phyloP scores from a whole-genome alignment of 1,140 invertebrate species.

The Drosophila kanapiae region DNA sequence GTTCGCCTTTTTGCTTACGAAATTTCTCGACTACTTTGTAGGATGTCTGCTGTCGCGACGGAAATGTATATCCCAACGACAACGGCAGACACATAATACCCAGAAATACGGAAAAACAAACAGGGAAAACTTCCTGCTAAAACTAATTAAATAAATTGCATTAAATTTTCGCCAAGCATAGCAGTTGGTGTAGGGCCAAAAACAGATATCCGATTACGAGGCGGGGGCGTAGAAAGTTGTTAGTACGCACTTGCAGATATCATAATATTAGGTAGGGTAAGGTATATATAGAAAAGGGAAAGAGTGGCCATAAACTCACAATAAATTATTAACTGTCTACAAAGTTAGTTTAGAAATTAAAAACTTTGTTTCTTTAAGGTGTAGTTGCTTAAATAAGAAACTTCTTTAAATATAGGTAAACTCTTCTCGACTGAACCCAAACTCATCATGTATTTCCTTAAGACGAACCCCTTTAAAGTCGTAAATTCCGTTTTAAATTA shows the following conservation, averaged over 20 bases:
- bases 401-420: neutral
- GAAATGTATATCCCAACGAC: slow-evolving; percentile 33
- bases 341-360: neutral
- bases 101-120: neutral
- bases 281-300: neutral
- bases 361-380: too few species aligned
- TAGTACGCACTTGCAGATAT: neutral
- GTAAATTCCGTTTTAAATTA: slow-evolving; percentile 16
- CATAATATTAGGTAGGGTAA: neutral
- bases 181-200: slow-evolving; percentile 54
- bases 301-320: too few species aligned
- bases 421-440: neutral
- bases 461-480: neutral
- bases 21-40: slow-evolving; percentile 46
- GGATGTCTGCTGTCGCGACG: slow-evolving; percentile 8
- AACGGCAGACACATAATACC: slow-evolving; percentile 19
- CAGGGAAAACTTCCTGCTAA: slow-evolving; percentile 56
- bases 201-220: slow-evolving; percentile 61
- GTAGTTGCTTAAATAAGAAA: neutral
- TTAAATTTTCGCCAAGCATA: slow-evolving; percentile 35
- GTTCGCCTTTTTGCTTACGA: slow-evolving; percentile 47
- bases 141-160: slow-evolving; percentile 80
- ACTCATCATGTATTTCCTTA: too few species aligned
- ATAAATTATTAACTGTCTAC: neutral
- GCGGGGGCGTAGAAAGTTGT: slow-evolving; percentile 15